These are phyloP conservation scores for Plotosus lineatus DNA, from an alignment of 2,113 vertebrate genomes.

Conservation along the genomic window DNA sequence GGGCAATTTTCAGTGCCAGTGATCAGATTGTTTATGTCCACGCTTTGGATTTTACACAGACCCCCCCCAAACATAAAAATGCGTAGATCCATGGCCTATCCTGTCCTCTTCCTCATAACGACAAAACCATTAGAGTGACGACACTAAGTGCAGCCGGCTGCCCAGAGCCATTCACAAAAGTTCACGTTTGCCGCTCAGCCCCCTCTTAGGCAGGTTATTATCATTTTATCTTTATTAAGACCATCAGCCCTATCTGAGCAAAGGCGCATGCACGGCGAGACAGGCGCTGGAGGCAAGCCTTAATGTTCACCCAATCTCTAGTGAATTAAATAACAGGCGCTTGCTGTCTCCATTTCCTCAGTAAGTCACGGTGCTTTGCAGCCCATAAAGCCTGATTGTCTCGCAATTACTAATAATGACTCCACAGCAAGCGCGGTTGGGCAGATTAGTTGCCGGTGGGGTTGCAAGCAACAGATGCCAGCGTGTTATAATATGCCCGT, in stretches of 20 bases:
- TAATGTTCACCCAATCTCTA: conserved; percentile 70
- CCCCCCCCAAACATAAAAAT: neutral
- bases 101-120: neutral
- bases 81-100: neutral
- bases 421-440: conserved; percentile 63
- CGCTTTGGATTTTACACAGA: neutral
- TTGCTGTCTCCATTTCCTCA: conserved; percentile 67
- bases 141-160: neutral
- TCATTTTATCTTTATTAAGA: conserved; percentile 63
- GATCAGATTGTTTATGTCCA: conserved; percentile 17
- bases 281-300: conserved; percentile 52
- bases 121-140: neutral
- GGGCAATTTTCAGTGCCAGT: conserved; percentile 5
- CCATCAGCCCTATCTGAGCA: conserved; percentile 67
- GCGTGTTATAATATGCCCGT: conserved; percentile 57
- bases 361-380: conserved; percentile 57
- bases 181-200: neutral
- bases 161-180: conserved; percentile 5
- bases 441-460: conserved; percentile 66
- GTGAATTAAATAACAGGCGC: conserved; percentile 73
- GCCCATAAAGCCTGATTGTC: conserved; percentile 79
- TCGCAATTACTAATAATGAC: conserved; percentile 78
- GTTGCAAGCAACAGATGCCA: conserved; percentile 64
- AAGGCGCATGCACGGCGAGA: conserved; percentile 9
- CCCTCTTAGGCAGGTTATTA: conserved; percentile 71